These are phyloP conservation scores for Ditylenchus weischeri DNA, from an alignment of 2,888 invertebrate genomes.

Conservation along the genomic window DNA sequence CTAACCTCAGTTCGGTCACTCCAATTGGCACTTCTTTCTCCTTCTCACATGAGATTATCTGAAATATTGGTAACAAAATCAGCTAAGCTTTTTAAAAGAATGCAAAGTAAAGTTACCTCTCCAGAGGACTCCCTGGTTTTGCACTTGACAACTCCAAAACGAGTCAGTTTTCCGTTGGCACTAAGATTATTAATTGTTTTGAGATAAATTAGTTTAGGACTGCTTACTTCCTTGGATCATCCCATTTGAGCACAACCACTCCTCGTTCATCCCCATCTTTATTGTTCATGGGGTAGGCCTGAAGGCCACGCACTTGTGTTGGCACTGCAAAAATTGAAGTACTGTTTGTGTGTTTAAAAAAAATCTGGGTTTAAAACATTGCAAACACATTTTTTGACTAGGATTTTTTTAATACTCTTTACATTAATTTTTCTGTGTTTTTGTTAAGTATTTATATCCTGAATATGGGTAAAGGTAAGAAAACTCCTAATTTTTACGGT, in stretches of 20 bases:
- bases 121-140: not conserved
- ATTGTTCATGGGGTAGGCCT: slow-evolving; percentile 54
- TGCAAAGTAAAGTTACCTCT: not conserved
- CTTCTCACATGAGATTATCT: slow-evolving; percentile 26
- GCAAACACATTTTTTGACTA: no score
- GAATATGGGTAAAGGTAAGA: no score
- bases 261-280: slow-evolving; percentile 44
- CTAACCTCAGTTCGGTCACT: slow-evolving; percentile 43
- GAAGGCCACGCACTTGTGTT: slow-evolving; percentile 48
- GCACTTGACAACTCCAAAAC: slow-evolving; percentile 69
- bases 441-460: no score
- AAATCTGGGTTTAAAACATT: not conserved
- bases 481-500: no score
- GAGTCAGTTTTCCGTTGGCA: slow-evolving; percentile 84
- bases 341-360: not conserved
- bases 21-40: slow-evolving; percentile 35
- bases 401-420: no score
- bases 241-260: slow-evolving; percentile 78
- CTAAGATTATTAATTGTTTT: slow-evolving; percentile 54
- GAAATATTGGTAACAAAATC: slow-evolving; percentile 11
- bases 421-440: no score
- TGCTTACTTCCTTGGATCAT: slow-evolving; percentile 71
- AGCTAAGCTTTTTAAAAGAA: not conserved
- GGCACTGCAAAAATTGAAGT: slow-evolving; percentile 40
- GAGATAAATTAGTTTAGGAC: no score